Conservation (phyloP, 2,888 invertebrate genomes). For the Linyphia triangularis region DNA sequence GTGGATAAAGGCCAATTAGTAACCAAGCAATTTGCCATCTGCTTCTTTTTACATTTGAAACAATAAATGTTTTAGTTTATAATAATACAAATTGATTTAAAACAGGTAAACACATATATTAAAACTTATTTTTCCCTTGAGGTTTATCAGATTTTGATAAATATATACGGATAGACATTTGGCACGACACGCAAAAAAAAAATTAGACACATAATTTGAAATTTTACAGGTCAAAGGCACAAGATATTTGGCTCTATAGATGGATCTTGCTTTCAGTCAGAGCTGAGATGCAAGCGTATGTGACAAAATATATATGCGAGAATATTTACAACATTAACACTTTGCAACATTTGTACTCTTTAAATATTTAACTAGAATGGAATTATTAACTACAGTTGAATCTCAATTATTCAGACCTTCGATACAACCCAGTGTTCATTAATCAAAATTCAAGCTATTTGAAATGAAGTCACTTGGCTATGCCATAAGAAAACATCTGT, state of each 20-base stretch:
- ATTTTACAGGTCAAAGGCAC: slow-evolving; percentile 53
- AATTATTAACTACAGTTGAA: not conserved
- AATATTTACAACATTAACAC: slow-evolving; percentile 31
- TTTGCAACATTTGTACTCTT: slow-evolving; percentile 41
- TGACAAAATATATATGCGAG: slow-evolving; percentile 5
- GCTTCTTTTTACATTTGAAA: too few relatives aligned
- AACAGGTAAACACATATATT: too few relatives aligned
- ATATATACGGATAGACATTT: slow-evolving; percentile 34
- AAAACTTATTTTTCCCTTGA: not conserved
- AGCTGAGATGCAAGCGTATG: slow-evolving; percentile 1
- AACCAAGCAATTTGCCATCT: too few relatives aligned
- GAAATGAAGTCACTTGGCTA: too few relatives aligned
- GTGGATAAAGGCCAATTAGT: not conserved
- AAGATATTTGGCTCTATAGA: slow-evolving; percentile 53
- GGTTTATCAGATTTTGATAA: too few relatives aligned
- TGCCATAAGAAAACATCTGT: too few relatives aligned
- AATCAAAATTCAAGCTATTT: too few relatives aligned
- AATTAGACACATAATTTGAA: slow-evolving; percentile 5
- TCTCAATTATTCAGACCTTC: not conserved
- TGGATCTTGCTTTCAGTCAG: slow-evolving; percentile 6
- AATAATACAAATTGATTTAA: too few relatives aligned
- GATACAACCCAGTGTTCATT: too few relatives aligned
- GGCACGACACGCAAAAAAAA: slow-evolving; percentile 71
- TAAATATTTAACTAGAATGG: not conserved
- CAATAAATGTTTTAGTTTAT: too few relatives aligned